Conservation (phyloP, 2,113 vertebrate species). For the Abramis brama region DNA sequence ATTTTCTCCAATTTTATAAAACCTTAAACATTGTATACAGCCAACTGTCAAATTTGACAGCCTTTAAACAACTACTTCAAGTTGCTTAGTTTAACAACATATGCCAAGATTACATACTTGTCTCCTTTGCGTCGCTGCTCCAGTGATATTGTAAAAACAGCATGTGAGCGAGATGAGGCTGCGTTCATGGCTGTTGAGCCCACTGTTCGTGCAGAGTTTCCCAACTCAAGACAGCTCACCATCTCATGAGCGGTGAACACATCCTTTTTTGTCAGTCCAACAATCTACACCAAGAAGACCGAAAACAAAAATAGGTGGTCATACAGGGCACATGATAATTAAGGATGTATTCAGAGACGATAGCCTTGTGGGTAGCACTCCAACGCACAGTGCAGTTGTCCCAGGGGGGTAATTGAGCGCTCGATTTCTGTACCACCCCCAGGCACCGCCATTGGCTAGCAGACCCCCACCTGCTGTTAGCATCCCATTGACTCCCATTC, state of each 20-base stretch:
- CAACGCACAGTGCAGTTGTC: background rate
- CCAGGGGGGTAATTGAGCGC: too few relatives aligned
- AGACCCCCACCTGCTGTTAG: too few relatives aligned
- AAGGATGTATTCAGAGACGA: background rate
- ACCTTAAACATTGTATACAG: background rate
- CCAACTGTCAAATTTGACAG: background rate
- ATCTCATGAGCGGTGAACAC: constrained; percentile 84
- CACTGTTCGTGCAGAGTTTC: constrained; percentile 89
- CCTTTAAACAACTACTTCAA: background rate
- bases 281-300: constrained; percentile 77
- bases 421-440: too few relatives aligned
- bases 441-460: too few relatives aligned
- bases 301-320: background rate
- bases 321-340: background rate
- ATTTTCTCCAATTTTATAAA: background rate
- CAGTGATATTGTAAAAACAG: constrained; percentile 93
- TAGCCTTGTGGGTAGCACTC: background rate
- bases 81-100: background rate
- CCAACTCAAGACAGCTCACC: constrained; percentile 88
- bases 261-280: constrained; percentile 86
- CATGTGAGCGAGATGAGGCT: constrained; percentile 93
- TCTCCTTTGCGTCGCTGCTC: constrained; percentile 87
- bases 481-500: too few relatives aligned
- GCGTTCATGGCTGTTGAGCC: constrained; percentile 96
- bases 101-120: constrained; percentile 77